These are phyloP conservation scores for Bostrychus sinensis DNA, from an alignment of 2,113 vertebrate species.

Conservation along the genomic window DNA sequence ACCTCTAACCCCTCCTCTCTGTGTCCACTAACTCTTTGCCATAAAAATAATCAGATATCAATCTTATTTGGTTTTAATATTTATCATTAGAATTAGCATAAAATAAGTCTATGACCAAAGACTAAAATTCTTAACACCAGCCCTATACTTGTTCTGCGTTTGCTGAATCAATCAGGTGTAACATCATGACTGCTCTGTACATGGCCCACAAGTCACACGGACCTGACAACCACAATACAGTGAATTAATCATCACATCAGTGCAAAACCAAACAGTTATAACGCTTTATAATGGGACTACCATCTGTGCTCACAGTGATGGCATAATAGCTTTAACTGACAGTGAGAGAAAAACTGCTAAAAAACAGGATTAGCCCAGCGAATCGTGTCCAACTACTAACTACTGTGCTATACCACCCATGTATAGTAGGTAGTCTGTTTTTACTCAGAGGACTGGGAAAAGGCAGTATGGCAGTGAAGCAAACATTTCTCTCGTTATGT, in stretches of 20 bases:
- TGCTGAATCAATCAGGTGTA: no score
- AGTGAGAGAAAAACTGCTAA: no score
- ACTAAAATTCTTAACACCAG: no score
- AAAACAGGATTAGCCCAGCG: no score
- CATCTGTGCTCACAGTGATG: background rate
- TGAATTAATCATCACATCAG: background rate
- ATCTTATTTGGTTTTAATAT: no score
- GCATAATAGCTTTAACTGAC: background rate
- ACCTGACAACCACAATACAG: background rate
- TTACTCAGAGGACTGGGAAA: background rate
- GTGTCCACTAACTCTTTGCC: no score
- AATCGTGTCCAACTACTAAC: no score
- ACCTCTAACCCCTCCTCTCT: no score
- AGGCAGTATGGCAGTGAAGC: background rate
- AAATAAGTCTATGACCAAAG: no score
- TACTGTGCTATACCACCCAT: background rate
- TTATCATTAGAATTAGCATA: no score
- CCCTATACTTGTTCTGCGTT: no score
- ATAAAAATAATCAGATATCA: no score
- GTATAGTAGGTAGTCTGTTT: background rate
- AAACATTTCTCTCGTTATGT: slow-evolving; percentile 2
- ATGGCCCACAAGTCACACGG: background rate
- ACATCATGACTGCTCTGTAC: background rate
- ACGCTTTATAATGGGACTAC: background rate
- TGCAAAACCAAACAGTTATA: background rate